These are phyloP conservation scores for Hypotaenidia philippensis DNA, from an alignment of 2,797 vertebrate genomes.

Conservation along the genomic window DNA sequence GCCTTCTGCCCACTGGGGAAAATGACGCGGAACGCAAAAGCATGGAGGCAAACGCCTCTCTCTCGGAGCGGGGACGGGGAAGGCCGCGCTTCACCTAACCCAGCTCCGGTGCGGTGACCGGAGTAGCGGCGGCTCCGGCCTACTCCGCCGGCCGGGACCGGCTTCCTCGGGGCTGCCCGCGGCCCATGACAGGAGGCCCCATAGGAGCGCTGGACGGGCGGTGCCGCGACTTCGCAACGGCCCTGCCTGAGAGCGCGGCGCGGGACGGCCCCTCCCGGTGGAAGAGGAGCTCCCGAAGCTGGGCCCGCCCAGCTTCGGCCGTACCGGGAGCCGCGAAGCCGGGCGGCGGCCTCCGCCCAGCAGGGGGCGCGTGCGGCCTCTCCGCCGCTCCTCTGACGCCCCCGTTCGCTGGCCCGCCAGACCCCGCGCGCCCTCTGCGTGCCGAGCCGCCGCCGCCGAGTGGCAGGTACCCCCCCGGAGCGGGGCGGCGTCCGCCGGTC, in stretches of 20 bases:
- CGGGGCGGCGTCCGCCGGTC: background rate
- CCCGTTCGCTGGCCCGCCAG: too few species aligned
- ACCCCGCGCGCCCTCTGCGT: background rate
- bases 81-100: background rate
- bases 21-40: rapidly evolving
- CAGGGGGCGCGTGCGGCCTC: background rate
- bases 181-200: too few species aligned
- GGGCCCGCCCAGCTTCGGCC: background rate
- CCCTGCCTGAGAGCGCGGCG: background rate
- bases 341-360: background rate
- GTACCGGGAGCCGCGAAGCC: background rate
- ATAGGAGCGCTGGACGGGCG: background rate
- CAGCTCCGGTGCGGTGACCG: background rate
- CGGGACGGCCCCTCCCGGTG: too few species aligned
- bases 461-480: background rate
- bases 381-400: background rate
- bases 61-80: background rate
- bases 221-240: too few species aligned
- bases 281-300: too few species aligned
- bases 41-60: too few species aligned
- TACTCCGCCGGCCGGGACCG: background rate
- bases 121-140: background rate
- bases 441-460: background rate
- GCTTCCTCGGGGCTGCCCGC: background rate
- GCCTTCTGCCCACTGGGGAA: rapidly evolving